A percentile compares a stretch with the other conserved stretches of the same genome.
Conservation (phyloP, 2,888 invertebrate genomes). For the Lasioglossum villosulum region DNA sequence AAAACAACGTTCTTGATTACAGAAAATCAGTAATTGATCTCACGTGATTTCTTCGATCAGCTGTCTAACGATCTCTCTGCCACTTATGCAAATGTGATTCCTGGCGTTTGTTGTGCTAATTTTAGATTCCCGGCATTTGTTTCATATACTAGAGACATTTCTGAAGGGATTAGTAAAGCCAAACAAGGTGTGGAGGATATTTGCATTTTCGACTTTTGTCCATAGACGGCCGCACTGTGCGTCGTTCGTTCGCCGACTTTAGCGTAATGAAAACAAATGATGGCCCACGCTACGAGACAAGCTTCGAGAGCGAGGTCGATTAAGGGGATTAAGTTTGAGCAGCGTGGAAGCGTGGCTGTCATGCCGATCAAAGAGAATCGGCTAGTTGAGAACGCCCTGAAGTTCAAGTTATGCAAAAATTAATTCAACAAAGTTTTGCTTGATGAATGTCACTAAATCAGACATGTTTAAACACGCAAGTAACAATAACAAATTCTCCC, state of each 20-base stretch:
- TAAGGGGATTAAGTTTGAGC: conserved; percentile 38
- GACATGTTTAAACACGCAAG: background rate
- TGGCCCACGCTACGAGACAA: background rate
- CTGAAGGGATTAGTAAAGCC: too few species aligned
- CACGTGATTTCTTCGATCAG: too few species aligned
- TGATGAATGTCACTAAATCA: background rate
- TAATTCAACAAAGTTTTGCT: background rate
- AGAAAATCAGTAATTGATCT: too few species aligned
- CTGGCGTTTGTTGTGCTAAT: too few species aligned
- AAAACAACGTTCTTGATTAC: too few species aligned
- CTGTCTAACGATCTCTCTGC: too few species aligned
- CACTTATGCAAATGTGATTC: too few species aligned
- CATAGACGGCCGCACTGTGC: too few species aligned
- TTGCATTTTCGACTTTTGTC: too few species aligned
- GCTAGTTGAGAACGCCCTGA: conserved; percentile 1
- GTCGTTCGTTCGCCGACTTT: conserved; percentile 6
- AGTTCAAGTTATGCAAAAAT: background rate
- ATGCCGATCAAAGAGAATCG: conserved; percentile 20
- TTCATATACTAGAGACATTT: too few species aligned
- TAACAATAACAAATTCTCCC: background rate
- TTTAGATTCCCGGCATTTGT: too few species aligned
- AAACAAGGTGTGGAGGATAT: too few species aligned
- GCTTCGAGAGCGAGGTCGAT: conserved; percentile 33
- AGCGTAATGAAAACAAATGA: conserved; percentile 38
- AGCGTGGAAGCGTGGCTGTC: conserved; percentile 1